A percentile compares a stretch with the other conserved stretches of the same genome.
Evolutionary conservation across 53 echinoderm and acorn worm species (phyloP).

Genomic region (Mesocentrotus franciscanus): DNA sequence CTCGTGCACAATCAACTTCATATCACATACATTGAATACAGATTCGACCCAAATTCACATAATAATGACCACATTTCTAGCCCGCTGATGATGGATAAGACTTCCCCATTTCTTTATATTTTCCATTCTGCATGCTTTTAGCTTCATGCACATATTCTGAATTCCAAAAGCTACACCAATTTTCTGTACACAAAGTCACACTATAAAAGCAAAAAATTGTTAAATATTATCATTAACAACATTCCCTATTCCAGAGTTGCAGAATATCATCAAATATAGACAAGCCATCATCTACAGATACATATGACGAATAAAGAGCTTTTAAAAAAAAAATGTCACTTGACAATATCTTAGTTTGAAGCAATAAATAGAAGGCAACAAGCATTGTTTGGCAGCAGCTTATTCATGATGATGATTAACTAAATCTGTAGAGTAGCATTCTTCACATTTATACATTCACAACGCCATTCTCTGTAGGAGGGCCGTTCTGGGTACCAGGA

Average conservation of each 20-base stretch:
- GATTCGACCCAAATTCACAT: not conserved
- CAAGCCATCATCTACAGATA: not conserved
- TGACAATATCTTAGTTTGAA: not conserved
- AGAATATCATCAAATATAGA: not conserved
- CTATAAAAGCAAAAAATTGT: not conserved
- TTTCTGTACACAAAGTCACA: not conserved
- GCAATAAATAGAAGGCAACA: conserved; percentile 55
- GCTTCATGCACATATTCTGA: not conserved
- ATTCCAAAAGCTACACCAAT: not conserved
- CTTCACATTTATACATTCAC: not conserved
- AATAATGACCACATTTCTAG: not conserved
- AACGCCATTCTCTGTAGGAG: not conserved
- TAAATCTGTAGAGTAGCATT: not conserved
- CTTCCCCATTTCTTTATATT: not conserved
- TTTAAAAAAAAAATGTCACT: not conserved
- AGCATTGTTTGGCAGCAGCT: not conserved
- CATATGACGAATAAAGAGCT: not conserved
- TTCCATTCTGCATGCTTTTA: not conserved
- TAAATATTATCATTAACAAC: not conserved
- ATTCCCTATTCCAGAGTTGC: not conserved
- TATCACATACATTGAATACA: not conserved
- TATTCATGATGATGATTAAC: not conserved
- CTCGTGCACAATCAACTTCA: not conserved
- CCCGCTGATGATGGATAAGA: not conserved
- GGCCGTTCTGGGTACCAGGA: conserved; percentile 7